Evolutionary conservation across 2,888 invertebrate species (phyloP).

Genomic region (Heliothis peltigera): DNA sequence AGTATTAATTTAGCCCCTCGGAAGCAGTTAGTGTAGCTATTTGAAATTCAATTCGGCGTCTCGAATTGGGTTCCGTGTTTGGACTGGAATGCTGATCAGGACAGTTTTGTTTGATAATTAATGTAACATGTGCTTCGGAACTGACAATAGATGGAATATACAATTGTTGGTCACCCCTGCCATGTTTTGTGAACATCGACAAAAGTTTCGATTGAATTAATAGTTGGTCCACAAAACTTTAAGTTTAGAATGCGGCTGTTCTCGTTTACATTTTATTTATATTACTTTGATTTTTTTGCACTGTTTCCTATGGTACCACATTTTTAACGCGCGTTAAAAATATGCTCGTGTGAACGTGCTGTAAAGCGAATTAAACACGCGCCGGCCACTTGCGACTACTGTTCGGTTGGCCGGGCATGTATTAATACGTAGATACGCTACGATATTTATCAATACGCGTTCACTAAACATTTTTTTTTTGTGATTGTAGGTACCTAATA

Average conservation of each 20-base stretch:
- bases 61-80: conserved; percentile 62
- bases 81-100: conserved; percentile 67
- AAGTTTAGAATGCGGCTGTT: not conserved
- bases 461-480: no score
- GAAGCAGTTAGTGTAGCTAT: conserved; percentile 61
- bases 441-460: no score
- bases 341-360: no score
- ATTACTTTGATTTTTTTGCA: no score
- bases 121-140: conserved; percentile 24
- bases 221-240: not conserved
- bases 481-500: no score
- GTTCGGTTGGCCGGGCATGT: no score
- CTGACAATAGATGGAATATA: conserved; percentile 1
- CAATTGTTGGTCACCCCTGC: not conserved
- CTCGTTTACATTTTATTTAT: no score
- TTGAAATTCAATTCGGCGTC: conserved; percentile 72
- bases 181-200: not conserved
- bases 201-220: not conserved
- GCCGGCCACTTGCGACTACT: no score
- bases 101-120: conserved; percentile 54
- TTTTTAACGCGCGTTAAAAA: no score
- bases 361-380: no score
- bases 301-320: no score
- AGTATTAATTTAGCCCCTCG: conserved; percentile 65
- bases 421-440: no score